phyloP scores from a whole-genome alignment of 2,888 invertebrate species.

The Torymus auratus region DNA sequence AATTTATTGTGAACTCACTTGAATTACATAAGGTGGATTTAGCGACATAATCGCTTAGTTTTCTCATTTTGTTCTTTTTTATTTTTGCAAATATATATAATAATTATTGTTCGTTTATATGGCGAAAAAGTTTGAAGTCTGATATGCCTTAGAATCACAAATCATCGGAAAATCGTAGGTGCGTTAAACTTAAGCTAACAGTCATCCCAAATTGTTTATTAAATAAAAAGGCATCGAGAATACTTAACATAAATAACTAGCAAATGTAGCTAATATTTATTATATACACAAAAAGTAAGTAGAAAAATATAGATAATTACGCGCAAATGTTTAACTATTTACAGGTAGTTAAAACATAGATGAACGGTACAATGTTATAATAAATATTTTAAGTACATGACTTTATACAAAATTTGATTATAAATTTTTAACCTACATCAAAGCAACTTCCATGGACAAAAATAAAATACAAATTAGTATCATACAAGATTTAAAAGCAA shows the following conservation, averaged over 20 bases:
- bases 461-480: slow-evolving; percentile 20
- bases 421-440: not conserved
- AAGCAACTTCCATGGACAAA: slow-evolving; percentile 18
- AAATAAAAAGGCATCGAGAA: not conserved
- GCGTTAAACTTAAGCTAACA: slow-evolving; percentile 46
- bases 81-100: slow-evolving; percentile 13
- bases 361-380: slow-evolving; percentile 9
- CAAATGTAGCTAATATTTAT: not conserved
- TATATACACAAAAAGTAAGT: slow-evolving; percentile 39
- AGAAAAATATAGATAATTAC: slow-evolving; percentile 37
- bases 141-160: slow-evolving; percentile 55
- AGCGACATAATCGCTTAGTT: slow-evolving; percentile 13
- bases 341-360: slow-evolving; percentile 18
- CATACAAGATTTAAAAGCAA: slow-evolving; percentile 15
- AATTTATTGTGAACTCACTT: slow-evolving; percentile 18
- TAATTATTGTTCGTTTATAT: slow-evolving; percentile 26
- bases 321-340: slow-evolving; percentile 17
- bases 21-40: slow-evolving; percentile 18
- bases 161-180: slow-evolving; percentile 27
- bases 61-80: slow-evolving; percentile 4
- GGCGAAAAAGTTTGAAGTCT: slow-evolving; percentile 32
- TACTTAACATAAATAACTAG: slow-evolving; percentile 12
- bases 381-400: slow-evolving; percentile 36
- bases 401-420: slow-evolving; percentile 7
- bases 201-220: slow-evolving; percentile 41